phyloP scores from a whole-genome alignment of 92 coral and sea anemone genomes.

The Meandrina meandrites region DNA sequence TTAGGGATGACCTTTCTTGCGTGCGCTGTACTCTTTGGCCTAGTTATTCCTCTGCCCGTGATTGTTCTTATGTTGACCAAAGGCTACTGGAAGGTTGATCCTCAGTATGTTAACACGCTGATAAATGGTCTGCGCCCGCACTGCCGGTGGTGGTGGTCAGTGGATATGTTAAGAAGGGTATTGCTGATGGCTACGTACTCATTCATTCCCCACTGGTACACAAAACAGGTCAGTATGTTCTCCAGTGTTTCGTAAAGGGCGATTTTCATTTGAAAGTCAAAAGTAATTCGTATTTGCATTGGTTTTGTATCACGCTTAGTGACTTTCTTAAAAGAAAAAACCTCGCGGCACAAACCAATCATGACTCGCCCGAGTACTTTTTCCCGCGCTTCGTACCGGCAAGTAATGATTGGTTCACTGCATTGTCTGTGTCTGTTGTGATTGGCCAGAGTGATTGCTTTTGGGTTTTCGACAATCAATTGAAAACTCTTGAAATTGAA shows the following conservation, averaged over 20 bases:
- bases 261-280: too few relatives aligned
- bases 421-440: too few relatives aligned
- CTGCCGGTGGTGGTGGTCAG: slow-evolving; percentile 98
- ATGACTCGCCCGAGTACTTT: too few relatives aligned
- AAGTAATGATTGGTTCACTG: too few relatives aligned
- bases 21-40: slow-evolving; percentile 45
- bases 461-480: too few relatives aligned
- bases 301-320: too few relatives aligned
- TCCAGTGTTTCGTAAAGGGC: background rate
- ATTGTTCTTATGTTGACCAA: slow-evolving; percentile 67
- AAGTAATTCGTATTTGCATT: too few relatives aligned
- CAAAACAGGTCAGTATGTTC: slow-evolving; percentile 75
- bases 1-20: slow-evolving; percentile 70
- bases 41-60: slow-evolving; percentile 75
- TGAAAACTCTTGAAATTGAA: too few relatives aligned
- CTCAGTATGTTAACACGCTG: slow-evolving; percentile 89
- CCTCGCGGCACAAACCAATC: too few relatives aligned
- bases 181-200: slow-evolving; percentile 76
- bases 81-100: slow-evolving; percentile 88
- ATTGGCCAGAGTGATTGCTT: too few relatives aligned
- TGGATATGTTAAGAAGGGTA: slow-evolving; percentile 85
- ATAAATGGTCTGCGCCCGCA: slow-evolving; percentile 76
- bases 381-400: too few relatives aligned
- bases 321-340: too few relatives aligned
- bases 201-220: slow-evolving; percentile 79